Evolutionary conservation across 1,140 invertebrate species (phyloP).

Genomic region (Leptonema lineaticorne): DNA sequence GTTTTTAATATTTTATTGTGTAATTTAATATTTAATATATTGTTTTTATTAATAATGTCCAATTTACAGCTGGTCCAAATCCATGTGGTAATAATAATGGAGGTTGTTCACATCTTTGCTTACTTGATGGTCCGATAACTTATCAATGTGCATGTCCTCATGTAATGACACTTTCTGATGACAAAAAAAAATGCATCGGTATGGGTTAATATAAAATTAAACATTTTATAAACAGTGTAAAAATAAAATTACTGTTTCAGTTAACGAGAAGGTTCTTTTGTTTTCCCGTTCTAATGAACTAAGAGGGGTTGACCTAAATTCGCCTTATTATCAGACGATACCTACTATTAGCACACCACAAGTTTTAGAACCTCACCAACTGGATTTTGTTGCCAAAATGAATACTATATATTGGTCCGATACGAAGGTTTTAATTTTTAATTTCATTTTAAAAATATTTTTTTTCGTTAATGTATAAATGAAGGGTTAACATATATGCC

Average conservation of each 20-base stretch:
- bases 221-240: neutral
- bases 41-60: conserved; percentile 15
- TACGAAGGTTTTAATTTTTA: conserved; percentile 52
- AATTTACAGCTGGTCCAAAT: conserved; percentile 53
- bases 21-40: neutral
- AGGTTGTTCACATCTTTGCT: conserved; percentile 77
- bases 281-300: conserved; percentile 76
- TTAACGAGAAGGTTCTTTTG: conserved; percentile 74
- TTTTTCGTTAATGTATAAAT: neutral
- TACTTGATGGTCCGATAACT: conserved; percentile 62
- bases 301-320: conserved; percentile 75
- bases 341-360: conserved; percentile 72
- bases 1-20: conserved; percentile 34
- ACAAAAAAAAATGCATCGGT: conserved; percentile 70
- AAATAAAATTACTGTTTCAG: conserved; percentile 48
- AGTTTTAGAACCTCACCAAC: conserved; percentile 63
- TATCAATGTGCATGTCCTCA: conserved; percentile 77
- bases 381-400: conserved; percentile 69
- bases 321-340: conserved; percentile 75
- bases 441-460: neutral
- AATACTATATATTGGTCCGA: conserved; percentile 80
- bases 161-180: conserved; percentile 66
- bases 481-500: neutral
- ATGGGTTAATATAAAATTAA: conserved; percentile 44
- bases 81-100: conserved; percentile 75